phyloP scores from a whole-genome alignment of 2,113 vertebrate species.

The Melospiza melodia region DNA sequence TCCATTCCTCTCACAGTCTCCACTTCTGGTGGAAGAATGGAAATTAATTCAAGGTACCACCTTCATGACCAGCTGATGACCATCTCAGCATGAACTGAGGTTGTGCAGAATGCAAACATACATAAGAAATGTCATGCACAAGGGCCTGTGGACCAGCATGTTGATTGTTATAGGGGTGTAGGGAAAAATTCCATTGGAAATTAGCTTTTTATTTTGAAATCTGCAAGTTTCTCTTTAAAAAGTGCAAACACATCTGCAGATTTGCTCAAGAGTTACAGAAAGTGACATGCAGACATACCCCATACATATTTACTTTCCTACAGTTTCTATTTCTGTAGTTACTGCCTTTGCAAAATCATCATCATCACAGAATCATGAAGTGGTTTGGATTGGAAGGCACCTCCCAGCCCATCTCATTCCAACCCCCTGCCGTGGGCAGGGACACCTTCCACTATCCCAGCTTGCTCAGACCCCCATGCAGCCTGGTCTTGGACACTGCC shows the following conservation, averaged over 20 bases:
- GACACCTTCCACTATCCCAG: neutral
- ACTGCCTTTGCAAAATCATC: neutral
- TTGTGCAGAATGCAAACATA: neutral
- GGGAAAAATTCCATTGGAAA: neutral
- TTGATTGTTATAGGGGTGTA: neutral
- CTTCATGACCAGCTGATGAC: neutral
- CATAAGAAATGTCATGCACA: neutral
- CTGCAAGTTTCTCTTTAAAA: neutral
- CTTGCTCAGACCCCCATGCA: neutral
- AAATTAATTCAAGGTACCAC: neutral
- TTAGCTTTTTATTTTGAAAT: neutral
- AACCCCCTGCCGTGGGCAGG: neutral
- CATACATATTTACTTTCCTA: neutral
- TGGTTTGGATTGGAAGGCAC: neutral
- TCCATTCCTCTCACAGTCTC: neutral
- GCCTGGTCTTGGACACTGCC: accelerated
- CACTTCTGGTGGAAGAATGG: neutral
- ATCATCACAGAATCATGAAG: neutral
- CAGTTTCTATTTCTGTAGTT: neutral
- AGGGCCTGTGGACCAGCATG: neutral
- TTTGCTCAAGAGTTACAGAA: neutral
- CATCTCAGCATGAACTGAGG: neutral
- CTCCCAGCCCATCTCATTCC: neutral
- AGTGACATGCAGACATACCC: neutral
- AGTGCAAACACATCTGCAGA: neutral